These are phyloP conservation scores for Trachymyrmex septentrionalis DNA, from an alignment of 1,140 invertebrate genomes.

Conservation along the genomic window DNA sequence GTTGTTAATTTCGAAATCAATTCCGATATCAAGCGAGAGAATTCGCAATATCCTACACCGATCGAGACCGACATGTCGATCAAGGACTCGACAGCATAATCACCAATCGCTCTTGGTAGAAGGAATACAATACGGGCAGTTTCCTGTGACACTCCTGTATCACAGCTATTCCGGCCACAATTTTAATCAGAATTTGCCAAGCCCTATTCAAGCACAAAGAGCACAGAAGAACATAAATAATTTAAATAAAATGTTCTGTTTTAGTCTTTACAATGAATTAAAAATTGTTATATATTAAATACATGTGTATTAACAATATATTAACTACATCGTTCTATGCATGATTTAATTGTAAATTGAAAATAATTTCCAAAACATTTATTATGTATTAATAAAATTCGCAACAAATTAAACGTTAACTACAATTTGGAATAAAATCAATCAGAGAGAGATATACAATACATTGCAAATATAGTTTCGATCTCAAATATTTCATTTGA, in stretches of 20 bases:
- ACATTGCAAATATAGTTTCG: not conserved
- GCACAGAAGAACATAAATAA: not conserved
- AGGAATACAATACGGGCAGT: conserved; percentile 62
- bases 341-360: not conserved
- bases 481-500: conserved; percentile 21
- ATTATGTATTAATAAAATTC: not conserved
- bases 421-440: not conserved
- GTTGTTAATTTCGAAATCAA: conserved; percentile 57
- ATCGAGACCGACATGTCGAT: conserved; percentile 35
- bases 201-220: not conserved
- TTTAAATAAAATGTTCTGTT: not conserved
- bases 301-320: not conserved
- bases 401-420: conserved; percentile 1
- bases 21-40: conserved; percentile 30
- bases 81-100: conserved; percentile 39
- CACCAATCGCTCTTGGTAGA: conserved; percentile 23
- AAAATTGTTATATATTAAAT: conserved; percentile 14
- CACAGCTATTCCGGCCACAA: conserved; percentile 37
- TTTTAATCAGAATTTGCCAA: conserved; percentile 31
- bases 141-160: conserved; percentile 72
- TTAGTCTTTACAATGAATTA: not conserved
- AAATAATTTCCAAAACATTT: not conserved
- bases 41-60: conserved; percentile 26
- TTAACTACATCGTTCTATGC: not conserved
- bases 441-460: not conserved